phyloP scores from a whole-genome alignment of 2,797 vertebrate species.

The Loris lydekkerianus region DNA sequence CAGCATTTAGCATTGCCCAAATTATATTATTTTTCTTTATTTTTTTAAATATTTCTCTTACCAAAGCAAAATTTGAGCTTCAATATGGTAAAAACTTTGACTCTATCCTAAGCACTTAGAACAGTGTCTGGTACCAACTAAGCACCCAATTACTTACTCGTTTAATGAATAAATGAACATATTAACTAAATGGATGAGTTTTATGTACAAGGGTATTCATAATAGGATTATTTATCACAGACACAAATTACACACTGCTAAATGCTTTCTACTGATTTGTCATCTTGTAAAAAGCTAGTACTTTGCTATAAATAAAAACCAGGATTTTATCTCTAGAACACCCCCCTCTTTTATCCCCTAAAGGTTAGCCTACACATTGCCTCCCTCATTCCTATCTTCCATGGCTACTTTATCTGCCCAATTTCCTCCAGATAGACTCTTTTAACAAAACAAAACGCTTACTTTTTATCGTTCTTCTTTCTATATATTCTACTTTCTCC shows the following conservation, averaged over 20 bases:
- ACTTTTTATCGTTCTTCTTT: background rate
- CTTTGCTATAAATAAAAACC: background rate
- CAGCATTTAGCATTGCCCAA: background rate
- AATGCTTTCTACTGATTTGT: slow-evolving; percentile 4
- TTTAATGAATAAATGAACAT: background rate
- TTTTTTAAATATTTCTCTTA: background rate
- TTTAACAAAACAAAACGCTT: background rate
- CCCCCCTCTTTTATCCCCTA: background rate
- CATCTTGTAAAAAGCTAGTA: slow-evolving; percentile 18
- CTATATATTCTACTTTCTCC: background rate
- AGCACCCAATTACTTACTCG: background rate
- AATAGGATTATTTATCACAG: background rate
- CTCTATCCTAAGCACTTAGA: background rate
- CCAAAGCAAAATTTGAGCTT: slow-evolving; percentile 16
- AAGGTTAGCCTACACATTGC: background rate
- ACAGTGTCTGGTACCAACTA: background rate
- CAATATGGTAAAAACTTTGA: background rate
- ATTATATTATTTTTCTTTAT: background rate
- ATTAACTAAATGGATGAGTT: background rate
- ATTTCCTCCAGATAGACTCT: background rate
- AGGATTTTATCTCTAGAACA: slow-evolving; percentile 3
- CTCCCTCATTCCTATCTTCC: background rate
- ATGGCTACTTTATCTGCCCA: background rate
- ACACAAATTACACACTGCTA: background rate
- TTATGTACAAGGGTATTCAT: background rate